These are phyloP conservation scores for Lordiphosa mommai DNA, from an alignment of 1,140 invertebrate species.

Conservation along the genomic window DNA sequence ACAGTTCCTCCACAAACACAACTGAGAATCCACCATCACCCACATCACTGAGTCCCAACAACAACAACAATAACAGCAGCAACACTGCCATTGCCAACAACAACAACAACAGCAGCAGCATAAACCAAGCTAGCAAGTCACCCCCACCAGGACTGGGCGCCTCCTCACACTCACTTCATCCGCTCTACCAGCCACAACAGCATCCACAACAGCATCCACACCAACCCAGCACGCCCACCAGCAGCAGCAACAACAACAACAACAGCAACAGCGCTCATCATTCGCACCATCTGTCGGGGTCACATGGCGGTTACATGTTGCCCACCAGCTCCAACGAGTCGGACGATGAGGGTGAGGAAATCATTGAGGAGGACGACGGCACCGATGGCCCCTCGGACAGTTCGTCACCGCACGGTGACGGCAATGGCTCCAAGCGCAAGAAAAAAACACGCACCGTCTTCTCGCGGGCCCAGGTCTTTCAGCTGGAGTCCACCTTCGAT, in stretches of 20 bases:
- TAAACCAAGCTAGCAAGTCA: conserved; percentile 48
- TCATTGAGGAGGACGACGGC: conserved; percentile 83
- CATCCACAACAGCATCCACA: conserved; percentile 81
- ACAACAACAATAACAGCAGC: conserved; percentile 38
- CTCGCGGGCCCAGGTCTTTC: conserved; percentile 96
- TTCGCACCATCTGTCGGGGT: conserved; percentile 45
- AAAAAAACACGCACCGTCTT: conserved; percentile 99
- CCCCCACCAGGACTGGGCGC: conserved; percentile 28
- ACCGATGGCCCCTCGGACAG: conserved; percentile 81
- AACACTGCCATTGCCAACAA: conserved; percentile 44
- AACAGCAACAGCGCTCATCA: conserved; percentile 70
- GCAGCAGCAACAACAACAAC: conserved; percentile 78
- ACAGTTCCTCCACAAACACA: conserved; percentile 83
- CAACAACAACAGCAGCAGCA: conserved; percentile 79
- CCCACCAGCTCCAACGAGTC: conserved; percentile 83
- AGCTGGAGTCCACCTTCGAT: conserved; percentile 98
- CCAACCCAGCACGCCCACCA: conserved; percentile 64
- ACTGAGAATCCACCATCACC: conserved; percentile 79
- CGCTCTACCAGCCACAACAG: conserved; percentile 79
- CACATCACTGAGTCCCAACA: conserved; percentile 68
- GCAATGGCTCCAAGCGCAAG: conserved; percentile 87
- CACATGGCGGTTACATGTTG: conserved; percentile 79
- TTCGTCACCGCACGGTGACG: conserved; percentile 80
- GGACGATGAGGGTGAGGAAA: conserved; percentile 83
- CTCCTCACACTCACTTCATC: conserved; percentile 36